Base-by-base conservation (phyloP, 1,140 invertebrate genomes). In the Hycleus phaleratus region DNA sequence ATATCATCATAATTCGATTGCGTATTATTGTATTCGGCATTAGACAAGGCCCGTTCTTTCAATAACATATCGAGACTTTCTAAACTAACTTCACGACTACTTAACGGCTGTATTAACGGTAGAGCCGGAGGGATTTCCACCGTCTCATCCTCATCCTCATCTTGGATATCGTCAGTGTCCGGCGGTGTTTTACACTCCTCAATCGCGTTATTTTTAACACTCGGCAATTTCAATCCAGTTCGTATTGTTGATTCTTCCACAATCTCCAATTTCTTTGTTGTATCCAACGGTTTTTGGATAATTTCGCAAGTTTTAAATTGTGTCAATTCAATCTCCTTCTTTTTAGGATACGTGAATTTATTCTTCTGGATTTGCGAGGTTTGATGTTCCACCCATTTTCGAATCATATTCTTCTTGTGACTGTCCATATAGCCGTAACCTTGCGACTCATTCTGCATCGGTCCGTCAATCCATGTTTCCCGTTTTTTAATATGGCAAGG, bases 401-500 rank as follows among this genome's bases (percentile, higher is more conserved):
- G 80, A 32, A 95, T 94, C 91, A 95, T 95, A 58, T 84, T 88
- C 69, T 91, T 91, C 68, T 94, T 94, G 62, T 92, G 88, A 64
- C 81, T 88, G 68, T 94, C 91, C 90, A 93, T 93, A 65, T 90
- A 93, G 2, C 90, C 90, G 66, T 91, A 91, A 0, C 84, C 82
- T 38, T 79, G 67, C 10, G 75, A 67, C 73, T 78, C 74, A 25
- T 73, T 55, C 60, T 82, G 77, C 77, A 85, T 83, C 0, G 93
- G 94, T 0, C 93, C 93, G 74, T 97, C 94, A 46, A 96, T 89
- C 94, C 94, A 97, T 1, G 90, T 94, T 76, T 95, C 93, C 48
- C 83, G 77, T 69, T 88, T 88, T 68, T 88, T 87, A 3, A 79
- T 75, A 69, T 90, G 82, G 60, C 78, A 81, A 10, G 85, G 77